Evolutionary conservation across 2,113 vertebrate species (phyloP), one percentile per base, ranked within the genome.

Genomic region (Syngnathus scovelli): DNA sequence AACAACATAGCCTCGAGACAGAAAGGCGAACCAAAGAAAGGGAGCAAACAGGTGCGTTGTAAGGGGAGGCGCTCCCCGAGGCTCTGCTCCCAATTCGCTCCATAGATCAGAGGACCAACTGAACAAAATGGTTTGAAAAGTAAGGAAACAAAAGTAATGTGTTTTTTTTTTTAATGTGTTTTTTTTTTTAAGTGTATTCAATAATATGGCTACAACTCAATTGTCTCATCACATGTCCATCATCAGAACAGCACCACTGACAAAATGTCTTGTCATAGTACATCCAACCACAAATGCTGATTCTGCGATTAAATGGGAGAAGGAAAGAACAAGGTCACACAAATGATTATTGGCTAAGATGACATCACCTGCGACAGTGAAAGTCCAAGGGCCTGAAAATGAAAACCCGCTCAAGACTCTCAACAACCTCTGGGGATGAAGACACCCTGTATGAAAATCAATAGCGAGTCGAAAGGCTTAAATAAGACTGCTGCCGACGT

Each of bases 1-100:
- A 89, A 86, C 82, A 87, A 84, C 55, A 36, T 33, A 16, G 55
- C 55, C 27, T 16, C 13, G 13, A 63, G 61, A 63, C 41, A 63
- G 11, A 44, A 44, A 58, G 33, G 55, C 13, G 27, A 58, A 16
- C 12, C 13, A 58, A 58, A 56, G 27, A 36, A 58, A 33, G 13
- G 55, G 55, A 58, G 55, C 55, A 4, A 6, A 7, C 27, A 58
- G 55, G 55, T 58, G 55, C 18, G 27, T 36, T 58, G 27, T 7
- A 58, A 58, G 55, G 27, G 55, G 55, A 36, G 55, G 55, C 55
- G 27, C 36, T 16, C 55, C 55, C 55, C 55, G 2, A 33, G 55
- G 55, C 55, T 33, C 55, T 16, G 55, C 27, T 58, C 55, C 13
- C 12, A 33, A 36, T 58, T 18, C 27, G 23, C 13, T 41, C 6